Base-by-base conservation (phyloP, 1,140 invertebrate genomes). In the Cydia fagiglandana region DNA sequence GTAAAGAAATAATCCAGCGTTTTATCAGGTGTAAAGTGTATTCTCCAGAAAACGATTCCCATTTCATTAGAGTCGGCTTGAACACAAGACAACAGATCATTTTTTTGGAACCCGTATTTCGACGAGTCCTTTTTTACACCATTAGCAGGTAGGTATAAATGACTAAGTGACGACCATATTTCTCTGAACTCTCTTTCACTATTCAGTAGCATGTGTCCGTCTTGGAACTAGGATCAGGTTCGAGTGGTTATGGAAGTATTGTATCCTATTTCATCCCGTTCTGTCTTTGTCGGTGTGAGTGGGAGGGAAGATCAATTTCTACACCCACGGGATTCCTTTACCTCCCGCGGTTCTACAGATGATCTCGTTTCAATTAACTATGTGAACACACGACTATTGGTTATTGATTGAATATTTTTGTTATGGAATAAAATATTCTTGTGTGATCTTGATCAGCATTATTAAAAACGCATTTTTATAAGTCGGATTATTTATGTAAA, bases 281-380 rank as follows among this genome's bases (percentile, higher is more conserved):
- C 76, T 13, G 9, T 75, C 76, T 56, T 30, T 7, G 20, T 9
- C 4, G n/a, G 78, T 68, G 73, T 45, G 75, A 86, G 76, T 77
- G 84, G 79, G 81, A 86, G 9, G 30, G 24, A 64, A 74, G 74
- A 83, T 77, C 77, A 82, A 83, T 85, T 83, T 81, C 73, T 78
- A 81, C 86, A 79, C 85, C 84, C 79, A 88, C 84, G 78, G 80
- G 80, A 78, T 77, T 75, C 56, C 66, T 70, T 28, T 80, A 78
- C 78, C 81, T 77, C 86, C 86, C 77, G 86, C 82, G 80, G 82
- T 76, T 77, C 74, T 75, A 76, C 73, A 75, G 76, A 84, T 86
- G 80, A 86, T 85, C 81, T 85, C 80, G 81, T 86, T 89, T 88
- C 84, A 88, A 89, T 89, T 87, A 84, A 81, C 83, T 78, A 83